Percentiles rank a stretch among this genome's conserved stretches.
phyloP scores from a whole-genome alignment of 1,140 invertebrate genomes.

The Pteromalus puparum region DNA sequence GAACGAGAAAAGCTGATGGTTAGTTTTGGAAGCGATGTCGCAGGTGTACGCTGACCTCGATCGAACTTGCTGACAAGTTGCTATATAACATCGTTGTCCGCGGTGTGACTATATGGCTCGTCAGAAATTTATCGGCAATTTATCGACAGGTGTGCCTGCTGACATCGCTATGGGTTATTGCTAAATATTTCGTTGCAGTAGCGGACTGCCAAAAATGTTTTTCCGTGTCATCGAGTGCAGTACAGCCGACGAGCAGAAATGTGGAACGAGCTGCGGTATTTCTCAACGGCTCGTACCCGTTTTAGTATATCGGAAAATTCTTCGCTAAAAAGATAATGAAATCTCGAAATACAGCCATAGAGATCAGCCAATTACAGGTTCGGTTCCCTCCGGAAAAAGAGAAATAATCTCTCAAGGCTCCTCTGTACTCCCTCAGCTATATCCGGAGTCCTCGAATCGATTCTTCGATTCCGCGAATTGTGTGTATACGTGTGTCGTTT shows the following conservation, averaged over 20 bases:
- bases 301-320: too few species aligned
- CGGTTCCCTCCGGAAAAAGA: not conserved
- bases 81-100: not conserved
- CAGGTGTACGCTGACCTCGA: not conserved
- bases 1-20: not conserved
- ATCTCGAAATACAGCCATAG: not conserved
- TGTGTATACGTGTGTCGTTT: not conserved
- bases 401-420: not conserved
- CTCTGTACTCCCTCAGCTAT: not conserved
- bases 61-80: not conserved
- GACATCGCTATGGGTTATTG: not conserved
- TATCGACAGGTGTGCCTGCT: not conserved
- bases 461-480: constrained; percentile 43
- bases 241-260: too few species aligned
- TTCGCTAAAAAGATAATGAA: too few species aligned
- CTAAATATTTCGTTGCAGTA: not conserved
- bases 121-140: not conserved
- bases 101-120: not conserved
- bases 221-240: not conserved
- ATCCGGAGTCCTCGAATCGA: constrained; percentile 42
- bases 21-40: not conserved
- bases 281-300: too few species aligned
- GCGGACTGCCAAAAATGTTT: not conserved
- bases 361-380: constrained; percentile 14
- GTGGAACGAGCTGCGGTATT: not conserved